These are phyloP conservation scores for Phenacoccus solenopsis DNA, from an alignment of 1,140 invertebrate genomes.

Conservation along the genomic window DNA sequence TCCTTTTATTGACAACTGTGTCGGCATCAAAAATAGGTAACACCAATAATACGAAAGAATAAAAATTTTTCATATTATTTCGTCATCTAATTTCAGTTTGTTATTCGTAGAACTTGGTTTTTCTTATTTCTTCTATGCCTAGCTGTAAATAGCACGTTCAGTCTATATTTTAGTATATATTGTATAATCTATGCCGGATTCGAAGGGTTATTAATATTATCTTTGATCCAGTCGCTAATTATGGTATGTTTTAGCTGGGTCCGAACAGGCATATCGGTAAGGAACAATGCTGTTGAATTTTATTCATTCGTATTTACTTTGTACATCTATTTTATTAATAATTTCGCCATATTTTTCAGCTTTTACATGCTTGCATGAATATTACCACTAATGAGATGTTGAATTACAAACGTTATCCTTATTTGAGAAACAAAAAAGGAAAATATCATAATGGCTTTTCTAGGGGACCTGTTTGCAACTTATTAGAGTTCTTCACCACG, in stretches of 20 bases:
- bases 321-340: background rate
- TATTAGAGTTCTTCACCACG: conserved; percentile 79
- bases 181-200: conserved; percentile 74
- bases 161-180: conserved; percentile 77
- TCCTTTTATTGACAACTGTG: conserved; percentile 88
- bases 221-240: conserved; percentile 63
- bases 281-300: conserved; percentile 25
- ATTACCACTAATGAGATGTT: conserved; percentile 90
- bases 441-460: conserved; percentile 81
- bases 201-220: conserved; percentile 64
- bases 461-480: conserved; percentile 67
- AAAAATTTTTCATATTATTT: no score
- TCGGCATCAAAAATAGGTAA: conserved; percentile 62
- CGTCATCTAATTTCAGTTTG: conserved; percentile 20
- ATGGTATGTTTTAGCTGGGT: conserved; percentile 78
- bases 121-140: conserved; percentile 75
- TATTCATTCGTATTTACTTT: background rate
- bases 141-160: conserved; percentile 71
- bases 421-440: conserved; percentile 71
- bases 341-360: conserved; percentile 39
- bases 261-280: conserved; percentile 74
- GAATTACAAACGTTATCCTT: conserved; percentile 80
- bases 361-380: conserved; percentile 77
- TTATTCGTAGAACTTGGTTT: conserved; percentile 66
- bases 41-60: background rate